A percentile compares a stretch with the other conserved stretches of the same genome.
These are phyloP conservation scores for Phylloscopus whistleri DNA, from an alignment of 2,113 vertebrate genomes.

Conservation along the genomic window DNA sequence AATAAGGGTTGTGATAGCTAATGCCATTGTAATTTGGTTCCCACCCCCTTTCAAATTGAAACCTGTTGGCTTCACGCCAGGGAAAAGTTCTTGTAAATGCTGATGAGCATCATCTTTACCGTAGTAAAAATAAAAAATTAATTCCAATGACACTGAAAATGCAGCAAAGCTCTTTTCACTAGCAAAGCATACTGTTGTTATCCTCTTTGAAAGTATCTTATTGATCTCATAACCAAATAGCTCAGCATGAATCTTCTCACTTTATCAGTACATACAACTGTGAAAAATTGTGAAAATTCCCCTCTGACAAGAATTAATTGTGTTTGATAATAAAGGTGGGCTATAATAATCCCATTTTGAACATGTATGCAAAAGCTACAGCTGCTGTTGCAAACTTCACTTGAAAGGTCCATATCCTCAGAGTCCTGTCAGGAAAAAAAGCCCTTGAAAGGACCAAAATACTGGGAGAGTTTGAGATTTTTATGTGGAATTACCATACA, in stretches of 20 bases:
- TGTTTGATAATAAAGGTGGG: background rate
- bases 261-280: background rate
- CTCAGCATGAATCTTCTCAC: background rate
- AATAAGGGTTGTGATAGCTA: background rate
- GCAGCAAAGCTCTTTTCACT: background rate
- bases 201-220: background rate
- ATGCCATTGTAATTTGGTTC: background rate
- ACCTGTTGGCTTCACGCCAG: background rate
- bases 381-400: background rate
- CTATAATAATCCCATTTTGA: background rate
- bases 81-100: background rate
- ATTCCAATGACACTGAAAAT: background rate
- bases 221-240: background rate
- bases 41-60: background rate
- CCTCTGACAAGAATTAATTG: background rate
- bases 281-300: background rate
- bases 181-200: rapidly evolving
- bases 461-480: background rate
- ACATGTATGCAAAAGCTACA: background rate
- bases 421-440: background rate
- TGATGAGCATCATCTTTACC: background rate
- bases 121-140: background rate
- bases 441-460: background rate
- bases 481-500: background rate
- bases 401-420: background rate